phyloP scores from a whole-genome alignment of 2,888 invertebrate species.

The Nymphalis c-album region DNA sequence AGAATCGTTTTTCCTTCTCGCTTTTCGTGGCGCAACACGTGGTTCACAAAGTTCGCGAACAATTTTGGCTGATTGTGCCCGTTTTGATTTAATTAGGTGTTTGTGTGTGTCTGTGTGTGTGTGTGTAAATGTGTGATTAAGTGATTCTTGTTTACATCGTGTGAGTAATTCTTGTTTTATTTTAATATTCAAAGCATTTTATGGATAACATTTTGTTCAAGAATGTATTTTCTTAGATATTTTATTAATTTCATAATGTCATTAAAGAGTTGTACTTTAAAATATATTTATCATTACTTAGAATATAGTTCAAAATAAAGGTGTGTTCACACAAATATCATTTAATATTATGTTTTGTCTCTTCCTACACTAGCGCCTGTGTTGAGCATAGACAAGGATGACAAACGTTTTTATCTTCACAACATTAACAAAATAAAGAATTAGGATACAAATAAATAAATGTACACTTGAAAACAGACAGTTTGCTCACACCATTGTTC shows the following conservation, averaged over 20 bases:
- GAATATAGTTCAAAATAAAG: background rate
- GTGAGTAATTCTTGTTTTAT: slow-evolving; percentile 1
- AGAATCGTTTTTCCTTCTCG: slow-evolving; percentile 55
- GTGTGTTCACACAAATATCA: background rate
- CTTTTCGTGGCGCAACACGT: slow-evolving; percentile 61
- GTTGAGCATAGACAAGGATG: background rate
- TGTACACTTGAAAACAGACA: background rate
- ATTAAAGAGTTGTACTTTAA: background rate
- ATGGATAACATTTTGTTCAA: background rate
- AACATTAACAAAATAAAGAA: background rate
- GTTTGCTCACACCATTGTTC: too few relatives aligned
- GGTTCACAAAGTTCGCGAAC: slow-evolving; percentile 35
- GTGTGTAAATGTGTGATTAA: background rate
- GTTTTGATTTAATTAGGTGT: slow-evolving; percentile 34
- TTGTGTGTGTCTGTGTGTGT: slow-evolving; percentile 43
- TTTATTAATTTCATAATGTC: background rate
- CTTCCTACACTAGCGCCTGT: background rate
- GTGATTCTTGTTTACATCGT: slow-evolving; percentile 1
- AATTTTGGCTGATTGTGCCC: slow-evolving; percentile 7
- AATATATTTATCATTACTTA: background rate
- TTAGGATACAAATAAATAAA: slow-evolving; percentile 1
- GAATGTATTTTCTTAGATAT: background rate
- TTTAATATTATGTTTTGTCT: background rate
- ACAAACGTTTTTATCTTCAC: background rate
- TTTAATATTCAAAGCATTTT: background rate